Evolutionary conservation across 2,797 vertebrate genomes (phyloP).

Genomic region (Oophaga sylvatica): DNA sequence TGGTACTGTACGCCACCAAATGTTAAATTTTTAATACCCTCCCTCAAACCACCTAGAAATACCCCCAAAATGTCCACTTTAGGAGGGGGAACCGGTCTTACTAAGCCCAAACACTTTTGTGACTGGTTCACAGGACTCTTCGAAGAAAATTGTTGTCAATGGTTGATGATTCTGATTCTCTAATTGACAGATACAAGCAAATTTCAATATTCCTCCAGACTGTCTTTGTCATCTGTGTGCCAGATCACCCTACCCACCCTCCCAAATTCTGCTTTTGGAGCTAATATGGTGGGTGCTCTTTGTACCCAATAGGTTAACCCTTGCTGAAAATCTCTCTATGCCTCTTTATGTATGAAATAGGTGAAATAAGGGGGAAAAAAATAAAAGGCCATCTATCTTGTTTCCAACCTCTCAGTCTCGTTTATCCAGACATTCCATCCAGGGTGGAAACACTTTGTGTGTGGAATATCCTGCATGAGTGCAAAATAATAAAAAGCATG

Average conservation of each 20-base stretch:
- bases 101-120: too few species aligned
- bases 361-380: not conserved
- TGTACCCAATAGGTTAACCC: not conserved
- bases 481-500: conserved; percentile 87
- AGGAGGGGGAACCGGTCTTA: too few species aligned
- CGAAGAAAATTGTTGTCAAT: too few species aligned
- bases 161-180: too few species aligned
- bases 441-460: conserved; percentile 81
- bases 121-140: too few species aligned
- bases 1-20: too few species aligned
- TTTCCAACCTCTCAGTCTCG: conserved; percentile 62
- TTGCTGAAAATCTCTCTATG: not conserved
- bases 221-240: not conserved
- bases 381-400: conserved; percentile 59
- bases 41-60: too few species aligned
- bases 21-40: too few species aligned
- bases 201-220: not conserved
- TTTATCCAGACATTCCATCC: conserved; percentile 78
- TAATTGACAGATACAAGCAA: too few species aligned
- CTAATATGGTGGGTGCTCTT: not conserved
- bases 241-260: not conserved
- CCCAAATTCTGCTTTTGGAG: not conserved
- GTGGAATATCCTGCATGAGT: conserved; percentile 82
- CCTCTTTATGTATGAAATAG: not conserved
- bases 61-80: too few species aligned